Base-by-base conservation (phyloP, 2,113 vertebrate genomes). In the Apodemus speciosus region DNA sequence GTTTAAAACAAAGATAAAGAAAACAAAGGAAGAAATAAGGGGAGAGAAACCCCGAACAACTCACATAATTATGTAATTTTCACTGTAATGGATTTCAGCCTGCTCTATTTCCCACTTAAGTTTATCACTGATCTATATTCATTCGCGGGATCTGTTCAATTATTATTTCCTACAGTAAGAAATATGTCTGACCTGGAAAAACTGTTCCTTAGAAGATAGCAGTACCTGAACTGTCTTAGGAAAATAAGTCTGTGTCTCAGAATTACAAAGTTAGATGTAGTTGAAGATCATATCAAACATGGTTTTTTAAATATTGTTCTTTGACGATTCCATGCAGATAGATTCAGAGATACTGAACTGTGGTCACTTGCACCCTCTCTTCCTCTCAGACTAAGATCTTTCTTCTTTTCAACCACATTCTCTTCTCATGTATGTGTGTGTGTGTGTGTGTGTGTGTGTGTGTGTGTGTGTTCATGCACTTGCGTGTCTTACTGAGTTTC, bases 81-180 rank as follows among this genome's bases (percentile, higher is more conserved):
- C 98, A 98, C 98, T 98, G 99, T 99, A 99, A 99, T 98, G 98
- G 98, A 99, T 99, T 80, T 98, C 98, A 98, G 98, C 95, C 95
- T 98, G 98, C 98, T 98, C 97, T 98, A 98, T 98, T 98, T 98
- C 97, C 97, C 96, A 97, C 98, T 97, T 98, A 97, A 98, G 97
- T 98, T 98, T 98, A 98, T 96, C 98, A 99, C 98, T 99, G 98
- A 99, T 99, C 98, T 95, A 91, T 98, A 97, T 98, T 98, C 98
- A 98, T 97, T 98, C 95, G 97, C 96, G 98, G 96, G 97, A 97
- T 97, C 97, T 97, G 94, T 98, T 98, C 98, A 98, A 98, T 98
- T 98, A 98, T 98, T 98, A 98, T 98, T 98, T 98, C 98, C 99
- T 98, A 99, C 90, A 97, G 95, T 93, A 96, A 97, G 97, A 97